Percentiles rank a stretch among this genome's conserved stretches.
Evolutionary conservation across 1,140 invertebrate species (phyloP).

Genomic region (Nixonia krombeini): DNA sequence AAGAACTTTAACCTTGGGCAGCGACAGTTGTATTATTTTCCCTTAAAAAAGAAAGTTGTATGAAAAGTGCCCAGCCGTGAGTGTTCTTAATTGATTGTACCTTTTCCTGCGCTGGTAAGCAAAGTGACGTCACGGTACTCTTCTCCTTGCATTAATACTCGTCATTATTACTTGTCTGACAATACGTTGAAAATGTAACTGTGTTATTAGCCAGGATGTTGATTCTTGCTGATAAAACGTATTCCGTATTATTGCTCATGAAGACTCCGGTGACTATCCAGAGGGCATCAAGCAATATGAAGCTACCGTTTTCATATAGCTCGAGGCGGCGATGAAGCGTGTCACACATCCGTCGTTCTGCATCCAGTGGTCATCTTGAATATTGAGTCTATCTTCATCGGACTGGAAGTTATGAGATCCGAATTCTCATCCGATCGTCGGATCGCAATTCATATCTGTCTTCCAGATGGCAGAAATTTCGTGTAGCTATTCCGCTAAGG

Average conservation of each 20-base stretch:
- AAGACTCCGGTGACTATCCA: slow-evolving; percentile 50
- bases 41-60: too few relatives aligned
- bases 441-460: slow-evolving; percentile 52
- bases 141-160: too few relatives aligned
- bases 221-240: slow-evolving; percentile 1
- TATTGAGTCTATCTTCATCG: slow-evolving; percentile 67
- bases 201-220: slow-evolving; percentile 28
- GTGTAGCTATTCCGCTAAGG: slow-evolving; percentile 10
- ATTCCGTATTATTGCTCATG: slow-evolving; percentile 52
- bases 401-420: slow-evolving; percentile 71
- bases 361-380: slow-evolving; percentile 69
- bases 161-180: too few relatives aligned
- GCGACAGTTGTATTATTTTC: too few relatives aligned
- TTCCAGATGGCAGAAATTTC: slow-evolving; percentile 30
- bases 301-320: slow-evolving; percentile 70
- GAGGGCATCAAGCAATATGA: slow-evolving; percentile 64
- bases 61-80: too few relatives aligned
- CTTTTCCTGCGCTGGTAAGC: too few relatives aligned
- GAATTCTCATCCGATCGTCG: slow-evolving; percentile 58
- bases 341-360: slow-evolving; percentile 65
- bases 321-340: slow-evolving; percentile 69
- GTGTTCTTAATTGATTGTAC: too few relatives aligned
- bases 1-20: too few relatives aligned
- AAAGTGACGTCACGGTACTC: too few relatives aligned
- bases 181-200: too few relatives aligned